Evolutionary conservation across 64 coral and sea anemone species (phyloP), one percentile per base, ranked within the genome.

Genomic region (Catalaphyllia jardinei): DNA sequence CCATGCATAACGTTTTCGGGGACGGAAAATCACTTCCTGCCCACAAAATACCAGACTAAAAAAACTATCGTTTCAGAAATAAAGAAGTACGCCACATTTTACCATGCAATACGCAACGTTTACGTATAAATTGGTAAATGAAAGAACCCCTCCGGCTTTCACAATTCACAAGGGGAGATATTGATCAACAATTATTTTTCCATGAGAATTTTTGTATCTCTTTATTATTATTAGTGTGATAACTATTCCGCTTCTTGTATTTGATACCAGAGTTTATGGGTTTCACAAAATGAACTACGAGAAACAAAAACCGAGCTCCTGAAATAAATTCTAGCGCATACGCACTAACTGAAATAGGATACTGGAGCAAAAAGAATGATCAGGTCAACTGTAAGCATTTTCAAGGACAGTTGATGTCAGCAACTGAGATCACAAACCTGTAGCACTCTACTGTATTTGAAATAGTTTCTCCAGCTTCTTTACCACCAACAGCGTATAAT

Each of bases 391-490:
- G 54, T 57, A 57, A 57, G 10, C 54, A 14, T n/a, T 1, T 57
- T 15, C 54, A 57, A 1, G 54, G 54, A 57, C 8, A 57, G 54
- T 16, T 13, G 11, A 57, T 57, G 54, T 67, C 63, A 67, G 20
- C 24, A 25, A 67, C 19, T 67, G 24, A 67, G 6, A 52, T 20
- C 24, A 24, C 88, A 62, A 89, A 99, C 97, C 88, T 95, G 64
- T 91, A 99, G 46, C 94, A 93, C 62, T 99, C 97, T 30, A 95
- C 93, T 24, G 94, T 95, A 59, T 89, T 99, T 4, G 97, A 94
- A 77, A 99, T 99, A 38, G 97, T 99, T 91, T 99, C 97, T 22
- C 97, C 97, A 14, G 97, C 97, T 80, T 99, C 97, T 91, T 99
- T 99, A 19, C 97, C 97, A 13, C 97, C 93, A 33, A 99, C 89